Conservation (phyloP, 1,140 invertebrate species). For the Venustaconcha ellipsiformis region DNA sequence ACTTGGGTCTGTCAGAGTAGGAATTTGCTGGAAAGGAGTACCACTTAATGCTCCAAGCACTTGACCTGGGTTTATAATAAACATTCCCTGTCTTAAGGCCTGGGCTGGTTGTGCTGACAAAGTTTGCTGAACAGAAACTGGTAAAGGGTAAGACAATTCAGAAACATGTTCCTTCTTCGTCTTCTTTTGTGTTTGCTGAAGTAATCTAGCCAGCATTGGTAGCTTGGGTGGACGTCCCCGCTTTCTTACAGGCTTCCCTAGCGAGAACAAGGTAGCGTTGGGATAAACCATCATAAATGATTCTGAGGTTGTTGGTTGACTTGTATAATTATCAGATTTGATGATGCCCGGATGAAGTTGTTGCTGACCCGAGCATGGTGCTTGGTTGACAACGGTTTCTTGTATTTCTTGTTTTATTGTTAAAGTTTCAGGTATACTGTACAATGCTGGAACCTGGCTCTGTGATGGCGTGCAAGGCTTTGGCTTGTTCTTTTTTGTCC, state of each 20-base stretch:
- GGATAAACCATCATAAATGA: slow-evolving; percentile 59
- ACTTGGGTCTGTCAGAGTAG: background rate
- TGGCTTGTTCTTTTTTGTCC: slow-evolving; percentile 37
- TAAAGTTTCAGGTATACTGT: slow-evolving; percentile 19
- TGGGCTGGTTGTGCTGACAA: slow-evolving; percentile 15
- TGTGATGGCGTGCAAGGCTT: slow-evolving; percentile 8
- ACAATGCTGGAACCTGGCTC: slow-evolving; percentile 15
- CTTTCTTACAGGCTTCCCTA: slow-evolving; percentile 47
- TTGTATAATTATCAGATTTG: background rate
- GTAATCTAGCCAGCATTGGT: slow-evolving; percentile 48
- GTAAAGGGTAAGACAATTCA: slow-evolving; percentile 10
- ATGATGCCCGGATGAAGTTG: background rate
- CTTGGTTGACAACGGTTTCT: background rate
- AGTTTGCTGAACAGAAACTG: slow-evolving; percentile 26
- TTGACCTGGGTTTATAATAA: background rate
- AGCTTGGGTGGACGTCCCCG: slow-evolving; percentile 58
- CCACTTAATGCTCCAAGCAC: background rate
- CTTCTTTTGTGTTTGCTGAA: slow-evolving; percentile 32
- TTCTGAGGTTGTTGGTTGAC: slow-evolving; percentile 26
- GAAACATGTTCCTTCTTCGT: slow-evolving; percentile 21
- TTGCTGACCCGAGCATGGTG: background rate
- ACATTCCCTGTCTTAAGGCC: slow-evolving; percentile 2
- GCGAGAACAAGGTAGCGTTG: slow-evolving; percentile 31
- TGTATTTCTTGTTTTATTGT: slow-evolving; percentile 9
- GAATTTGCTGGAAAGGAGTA: slow-evolving; percentile 1